Evolutionary conservation across 2,113 vertebrate genomes (phyloP).

Genomic region (Turnix velox): DNA sequence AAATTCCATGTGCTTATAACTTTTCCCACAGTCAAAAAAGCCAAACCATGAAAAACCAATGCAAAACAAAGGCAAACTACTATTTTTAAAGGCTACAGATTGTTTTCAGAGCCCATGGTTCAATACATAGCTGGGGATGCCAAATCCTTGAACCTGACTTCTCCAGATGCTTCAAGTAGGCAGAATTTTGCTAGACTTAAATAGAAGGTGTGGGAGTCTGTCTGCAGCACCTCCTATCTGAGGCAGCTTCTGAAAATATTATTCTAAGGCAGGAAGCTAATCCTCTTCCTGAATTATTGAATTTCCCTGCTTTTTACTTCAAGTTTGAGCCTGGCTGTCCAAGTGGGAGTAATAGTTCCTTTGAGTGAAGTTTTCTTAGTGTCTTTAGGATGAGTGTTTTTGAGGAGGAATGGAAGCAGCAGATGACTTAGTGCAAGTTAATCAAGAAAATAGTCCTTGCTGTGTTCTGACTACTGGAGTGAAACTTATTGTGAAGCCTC

Average conservation of each 20-base stretch:
- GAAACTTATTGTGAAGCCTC: not conserved
- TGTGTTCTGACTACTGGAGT: not conserved
- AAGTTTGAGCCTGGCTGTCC: not conserved
- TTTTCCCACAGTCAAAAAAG: not conserved
- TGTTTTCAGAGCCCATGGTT: slow-evolving; percentile 1
- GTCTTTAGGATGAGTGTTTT: not conserved
- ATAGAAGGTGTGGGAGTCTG: not conserved
- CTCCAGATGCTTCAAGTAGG: not conserved
- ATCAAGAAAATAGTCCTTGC: not conserved
- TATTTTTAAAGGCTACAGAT: not conserved
- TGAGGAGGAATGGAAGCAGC: not conserved
- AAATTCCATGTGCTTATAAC: not conserved
- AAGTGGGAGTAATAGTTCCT: not conserved
- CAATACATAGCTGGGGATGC: not conserved
- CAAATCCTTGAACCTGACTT: not conserved
- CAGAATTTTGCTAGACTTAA: not conserved
- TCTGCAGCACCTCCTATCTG: not conserved
- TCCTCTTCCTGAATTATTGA: not conserved
- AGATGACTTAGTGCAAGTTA: not conserved
- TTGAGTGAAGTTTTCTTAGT: not conserved
- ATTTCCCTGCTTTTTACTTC: not conserved
- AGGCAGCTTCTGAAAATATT: slow-evolving; percentile 28
- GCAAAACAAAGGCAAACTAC: not conserved
- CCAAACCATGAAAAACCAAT: not conserved
- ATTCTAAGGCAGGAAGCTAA: slow-evolving; percentile 10